Percentiles rank a stretch among this genome's conserved stretches.
Conservation (phyloP, 1,140 invertebrate species). For the Ridgeia piscesae region DNA sequence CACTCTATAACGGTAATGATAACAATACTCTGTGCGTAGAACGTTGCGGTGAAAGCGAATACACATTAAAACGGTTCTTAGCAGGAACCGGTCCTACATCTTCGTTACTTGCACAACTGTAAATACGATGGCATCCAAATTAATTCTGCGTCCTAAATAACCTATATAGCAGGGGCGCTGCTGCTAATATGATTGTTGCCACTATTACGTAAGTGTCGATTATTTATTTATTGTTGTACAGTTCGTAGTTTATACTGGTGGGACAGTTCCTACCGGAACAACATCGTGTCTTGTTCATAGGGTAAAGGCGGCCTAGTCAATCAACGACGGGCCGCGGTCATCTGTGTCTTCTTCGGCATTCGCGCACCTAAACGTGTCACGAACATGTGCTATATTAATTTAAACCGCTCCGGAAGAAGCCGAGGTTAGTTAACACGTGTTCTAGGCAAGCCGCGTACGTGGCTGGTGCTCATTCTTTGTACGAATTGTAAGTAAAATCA, state of each 20-base stretch:
- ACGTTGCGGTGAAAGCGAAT: neutral
- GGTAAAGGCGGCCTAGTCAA: neutral
- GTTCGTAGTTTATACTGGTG: neutral
- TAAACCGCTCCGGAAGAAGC: neutral
- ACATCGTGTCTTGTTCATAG: neutral
- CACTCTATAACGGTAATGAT: neutral
- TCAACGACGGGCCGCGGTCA: neutral
- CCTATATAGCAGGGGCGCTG: neutral
- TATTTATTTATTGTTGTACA: conserved; percentile 7
- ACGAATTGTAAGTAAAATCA: neutral
- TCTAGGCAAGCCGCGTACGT: neutral
- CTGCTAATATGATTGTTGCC: neutral
- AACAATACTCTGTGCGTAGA: neutral
- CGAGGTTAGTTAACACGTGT: neutral
- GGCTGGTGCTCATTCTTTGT: neutral
- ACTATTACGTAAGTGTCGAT: neutral
- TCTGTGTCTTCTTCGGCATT: neutral
- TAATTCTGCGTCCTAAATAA: neutral
- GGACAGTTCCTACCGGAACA: neutral
- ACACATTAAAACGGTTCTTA: neutral
- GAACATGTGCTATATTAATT: neutral
- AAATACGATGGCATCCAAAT: neutral
- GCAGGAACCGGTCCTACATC: neutral
- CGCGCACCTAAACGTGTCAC: neutral
- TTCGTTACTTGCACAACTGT: neutral